Evolutionary conservation across 2,797 vertebrate genomes (phyloP), one percentile per base, ranked within the genome.

Genomic region (Tokudaia tokunoshimensis): DNA sequence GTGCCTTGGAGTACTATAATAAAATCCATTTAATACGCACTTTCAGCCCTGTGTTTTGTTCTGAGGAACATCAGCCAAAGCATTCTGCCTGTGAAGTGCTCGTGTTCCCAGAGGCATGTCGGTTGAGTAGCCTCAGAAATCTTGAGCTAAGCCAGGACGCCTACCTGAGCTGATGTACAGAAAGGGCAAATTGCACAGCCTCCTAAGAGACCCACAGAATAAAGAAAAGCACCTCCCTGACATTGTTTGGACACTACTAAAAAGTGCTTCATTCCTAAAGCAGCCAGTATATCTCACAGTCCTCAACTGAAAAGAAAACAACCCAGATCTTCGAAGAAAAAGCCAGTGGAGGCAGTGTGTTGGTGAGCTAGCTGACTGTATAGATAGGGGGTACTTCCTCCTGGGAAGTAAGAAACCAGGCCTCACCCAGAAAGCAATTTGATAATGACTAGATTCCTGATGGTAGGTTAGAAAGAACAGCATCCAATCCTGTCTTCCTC

Each of bases 271-370:
- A 2, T 65, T 83, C 91, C 72, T 61, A 44, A 29, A 0, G 55
- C 31, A 76, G 76, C 2, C 6, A 17, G 20, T 31, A 26, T 2
- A 37, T 24, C 89, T 82, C 92, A 24, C 12, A 55, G 26, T 57
- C 94, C 92, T 86, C 81, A 65, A 80, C 4, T 75, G 63, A 59
- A 67, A 61, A 83, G 37, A 89, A 88, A 72, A 81, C 87, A 95
- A 59, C n/a, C 29, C 44, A 63, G 61, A 67, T 59, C 70, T 37
- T 20, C 90, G 31, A 75, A 20, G 70, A 89, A 75, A 61, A n/a
- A 92, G n/a, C 20, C 10, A 91, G 63, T 1, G 52, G 57, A 52
- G 83, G 9, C 4, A 44, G 67, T 55, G 34, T 37, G 72, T 19
- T 52, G 41, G 44, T 37, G 19, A 85, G 61, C 44, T 85, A 75